A percentile compares a stretch with the other conserved stretches of the same genome.
phyloP scores from a whole-genome alignment of 92 coral and sea anemone genomes.

The Porites evermanni region DNA sequence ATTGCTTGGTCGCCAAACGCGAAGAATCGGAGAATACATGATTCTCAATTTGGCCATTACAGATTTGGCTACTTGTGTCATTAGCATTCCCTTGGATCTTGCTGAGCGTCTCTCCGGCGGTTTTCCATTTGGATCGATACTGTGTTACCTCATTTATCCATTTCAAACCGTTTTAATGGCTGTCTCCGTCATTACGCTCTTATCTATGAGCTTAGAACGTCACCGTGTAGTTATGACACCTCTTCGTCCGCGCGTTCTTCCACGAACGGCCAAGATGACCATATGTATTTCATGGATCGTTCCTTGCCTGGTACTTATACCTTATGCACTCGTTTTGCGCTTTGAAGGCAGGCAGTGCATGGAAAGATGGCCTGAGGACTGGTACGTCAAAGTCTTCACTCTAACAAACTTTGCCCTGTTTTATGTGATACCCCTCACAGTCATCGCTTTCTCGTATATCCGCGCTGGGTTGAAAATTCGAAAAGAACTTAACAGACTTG shows the following conservation, averaged over 20 bases:
- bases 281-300: constrained; percentile 71
- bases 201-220: constrained; percentile 83
- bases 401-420: constrained; percentile 60
- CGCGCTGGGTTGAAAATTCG: constrained; percentile 61
- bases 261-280: constrained; percentile 54
- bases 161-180: constrained; percentile 76
- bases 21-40: constrained; percentile 75
- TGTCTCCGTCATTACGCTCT: constrained; percentile 73
- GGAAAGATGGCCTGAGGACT: constrained; percentile 70
- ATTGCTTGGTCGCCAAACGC: constrained; percentile 50
- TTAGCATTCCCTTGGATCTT: constrained; percentile 79
- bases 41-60: constrained; percentile 74
- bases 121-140: constrained; percentile 75
- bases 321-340: constrained; percentile 66
- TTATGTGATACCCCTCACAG: constrained; percentile 69
- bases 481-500: constrained; percentile 53
- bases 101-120: constrained; percentile 62
- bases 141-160: constrained; percentile 78
- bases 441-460: constrained; percentile 62
- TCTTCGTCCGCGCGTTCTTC: constrained; percentile 58
- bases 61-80: constrained; percentile 59
- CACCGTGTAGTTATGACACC: constrained; percentile 81
- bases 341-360: constrained; percentile 54
- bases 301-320: constrained; percentile 63
- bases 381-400: constrained; percentile 68